phyloP scores from a whole-genome alignment of 1,140 invertebrate genomes.

The Zaprionus tsacasi region DNA sequence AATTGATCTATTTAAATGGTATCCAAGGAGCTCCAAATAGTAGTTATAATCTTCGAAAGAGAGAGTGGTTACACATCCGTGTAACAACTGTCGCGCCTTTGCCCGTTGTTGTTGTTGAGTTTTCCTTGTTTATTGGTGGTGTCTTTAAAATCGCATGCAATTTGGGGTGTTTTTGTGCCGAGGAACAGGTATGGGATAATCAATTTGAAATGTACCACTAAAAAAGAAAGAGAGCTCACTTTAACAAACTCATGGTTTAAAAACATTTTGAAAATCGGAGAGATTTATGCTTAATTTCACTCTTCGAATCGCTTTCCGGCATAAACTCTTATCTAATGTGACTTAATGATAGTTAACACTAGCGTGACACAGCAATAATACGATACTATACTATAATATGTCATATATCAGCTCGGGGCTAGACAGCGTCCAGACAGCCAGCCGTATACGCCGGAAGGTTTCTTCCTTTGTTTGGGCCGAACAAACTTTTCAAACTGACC shows the following conservation, averaged over 20 bases:
- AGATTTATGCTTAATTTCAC: background rate
- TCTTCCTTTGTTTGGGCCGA: slow-evolving; percentile 7
- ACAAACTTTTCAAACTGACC: slow-evolving; percentile 36
- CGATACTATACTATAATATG: no score
- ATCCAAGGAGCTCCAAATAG: background rate
- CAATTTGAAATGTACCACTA: slow-evolving; percentile 54
- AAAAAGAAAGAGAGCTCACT: slow-evolving; percentile 30
- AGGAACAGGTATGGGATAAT: slow-evolving; percentile 77
- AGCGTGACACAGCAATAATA: slow-evolving; percentile 28
- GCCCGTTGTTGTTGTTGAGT: slow-evolving; percentile 15
- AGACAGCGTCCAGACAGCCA: slow-evolving; percentile 9
- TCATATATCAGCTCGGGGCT: background rate
- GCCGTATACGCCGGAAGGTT: slow-evolving; percentile 14
- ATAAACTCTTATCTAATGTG: background rate
- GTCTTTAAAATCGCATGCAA: slow-evolving; percentile 70
- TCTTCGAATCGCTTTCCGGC: background rate
- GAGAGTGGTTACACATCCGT: slow-evolving; percentile 20
- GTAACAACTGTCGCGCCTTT: slow-evolving; percentile 42
- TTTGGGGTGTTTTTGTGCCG: slow-evolving; percentile 72
- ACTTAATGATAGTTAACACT: slow-evolving; percentile 5
- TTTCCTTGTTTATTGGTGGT: slow-evolving; percentile 64
- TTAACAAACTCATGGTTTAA: background rate
- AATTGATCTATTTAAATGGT: slow-evolving; percentile 27
- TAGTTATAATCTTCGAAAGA: background rate
- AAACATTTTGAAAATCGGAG: background rate